Evolutionary conservation across 1,140 invertebrate species (phyloP), one percentile per base, ranked within the genome.

Genomic region (Hestina assimilis): DNA sequence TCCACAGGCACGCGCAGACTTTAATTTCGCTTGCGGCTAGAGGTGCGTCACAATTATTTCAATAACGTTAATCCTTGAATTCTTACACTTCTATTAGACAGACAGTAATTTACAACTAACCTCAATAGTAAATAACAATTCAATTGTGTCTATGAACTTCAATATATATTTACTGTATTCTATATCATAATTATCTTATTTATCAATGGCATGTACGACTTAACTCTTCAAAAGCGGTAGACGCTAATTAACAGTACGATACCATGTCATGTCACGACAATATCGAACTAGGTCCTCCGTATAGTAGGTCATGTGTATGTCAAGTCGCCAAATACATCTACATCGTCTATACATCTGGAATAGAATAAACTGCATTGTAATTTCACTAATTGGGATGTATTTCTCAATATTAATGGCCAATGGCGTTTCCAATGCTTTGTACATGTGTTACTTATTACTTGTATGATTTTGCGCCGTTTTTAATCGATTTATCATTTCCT

Each of bases 1-100:
- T 94, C 56, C 89, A 90, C 64, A 91, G 92, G 77, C 94, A 95
- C 73, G 93, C 94, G n/a, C 92, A 94, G 63, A 95, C 93, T 8
- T 94, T 96, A 86, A 94, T 95, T 59, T 91, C 94, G 4, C 90
- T 95, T 24, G 95, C 94, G 59, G 92, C 93, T 20, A 93, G 93
- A 92, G 94, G 94, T 96, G 72, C 91, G 90, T 41, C 24, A 4
- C 3, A 26, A 6, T 28, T 42, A n/a, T n/a, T 8, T n/a, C 17
- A 35, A 2, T 28, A 28, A 8, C 4, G 2, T 28, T 28, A 8
- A 8, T 28, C n/a, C n/a, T n/a, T n/a, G n/a, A n/a, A n/a, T n/a
- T n/a, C n/a, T n/a, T n/a, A n/a, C n/a, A n/a, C n/a, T n/a, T n/a
- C n/a, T n/a, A n/a, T n/a, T n/a, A n/a, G n/a, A n/a, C n/a, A n/a